Evolutionary conservation across 2,113 vertebrate genomes (phyloP).

Genomic region (Takifugu bimaculatus): DNA sequence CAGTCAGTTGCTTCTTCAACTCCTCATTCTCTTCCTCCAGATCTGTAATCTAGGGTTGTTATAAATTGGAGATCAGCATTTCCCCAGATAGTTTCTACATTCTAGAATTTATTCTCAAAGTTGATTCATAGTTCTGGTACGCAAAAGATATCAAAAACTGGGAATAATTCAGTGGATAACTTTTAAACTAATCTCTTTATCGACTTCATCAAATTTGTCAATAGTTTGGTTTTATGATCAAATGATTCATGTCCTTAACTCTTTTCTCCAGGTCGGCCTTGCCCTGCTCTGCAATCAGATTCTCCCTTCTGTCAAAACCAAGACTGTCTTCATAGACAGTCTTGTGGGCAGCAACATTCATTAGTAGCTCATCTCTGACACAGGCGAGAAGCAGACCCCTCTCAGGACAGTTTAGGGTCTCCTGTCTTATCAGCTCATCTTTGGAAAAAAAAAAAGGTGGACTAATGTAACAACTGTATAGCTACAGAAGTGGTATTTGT

Average conservation of each 20-base stretch:
- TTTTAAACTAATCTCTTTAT: too few species aligned
- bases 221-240: background rate
- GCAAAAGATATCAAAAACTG: conserved; percentile 49
- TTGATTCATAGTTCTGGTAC: background rate
- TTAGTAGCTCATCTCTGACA: conserved; percentile 87
- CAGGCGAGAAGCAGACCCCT: conserved; percentile 85
- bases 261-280: conserved; percentile 79
- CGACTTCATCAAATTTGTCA: background rate
- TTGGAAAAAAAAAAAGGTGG: background rate
- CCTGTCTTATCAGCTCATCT: conserved; percentile 94
- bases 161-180: background rate
- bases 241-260: conserved; percentile 66
- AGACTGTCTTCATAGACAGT: conserved; percentile 85
- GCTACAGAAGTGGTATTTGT: too few species aligned
- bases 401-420: conserved; percentile 88
- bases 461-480: too few species aligned
- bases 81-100: background rate
- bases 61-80: background rate
- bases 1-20: conserved; percentile 79
- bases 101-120: background rate
- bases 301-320: conserved; percentile 89
- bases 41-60: conserved; percentile 76
- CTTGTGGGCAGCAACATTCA: conserved; percentile 86
- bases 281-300: conserved; percentile 81
- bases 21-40: conserved; percentile 81